Evolutionary conservation across 2,888 invertebrate genomes (phyloP).

Genomic region (Meloe dianella): DNA sequence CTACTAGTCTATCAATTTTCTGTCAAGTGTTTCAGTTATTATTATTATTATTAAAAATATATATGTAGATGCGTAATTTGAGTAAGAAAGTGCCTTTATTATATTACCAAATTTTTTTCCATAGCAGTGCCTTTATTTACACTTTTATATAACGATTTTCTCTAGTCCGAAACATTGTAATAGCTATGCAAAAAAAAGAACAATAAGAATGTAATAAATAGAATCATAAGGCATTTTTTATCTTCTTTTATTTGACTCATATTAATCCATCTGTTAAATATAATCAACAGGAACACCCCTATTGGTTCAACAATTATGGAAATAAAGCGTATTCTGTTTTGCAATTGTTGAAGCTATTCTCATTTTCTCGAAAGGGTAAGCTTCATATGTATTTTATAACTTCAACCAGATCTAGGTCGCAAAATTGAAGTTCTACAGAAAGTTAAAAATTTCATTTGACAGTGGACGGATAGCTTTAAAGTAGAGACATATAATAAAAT

Average conservation of each 20-base stretch:
- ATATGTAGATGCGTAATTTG: not conserved
- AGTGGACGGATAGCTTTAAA: too few species aligned
- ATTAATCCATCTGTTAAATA: not conserved
- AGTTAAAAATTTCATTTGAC: too few species aligned
- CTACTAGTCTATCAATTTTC: not conserved
- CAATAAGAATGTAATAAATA: not conserved
- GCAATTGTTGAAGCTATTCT: too few species aligned
- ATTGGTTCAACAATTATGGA: too few species aligned
- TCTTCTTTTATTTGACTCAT: not conserved
- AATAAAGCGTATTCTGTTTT: too few species aligned
- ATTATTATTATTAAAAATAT: not conserved
- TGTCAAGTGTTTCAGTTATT: not conserved
- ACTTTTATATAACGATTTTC: not conserved
- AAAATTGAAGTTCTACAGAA: too few species aligned
- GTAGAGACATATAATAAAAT: too few species aligned
- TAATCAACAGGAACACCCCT: too few species aligned
- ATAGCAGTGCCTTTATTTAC: conserved; percentile 4
- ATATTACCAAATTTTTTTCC: not conserved
- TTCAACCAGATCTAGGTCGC: too few species aligned
- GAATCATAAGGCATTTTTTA: not conserved
- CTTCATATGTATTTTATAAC: too few species aligned
- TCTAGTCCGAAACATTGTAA: conserved; percentile 1
- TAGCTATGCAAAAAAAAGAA: not conserved
- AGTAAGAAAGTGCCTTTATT: not conserved
- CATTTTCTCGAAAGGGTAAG: too few species aligned